Conservation (phyloP, 2,888 invertebrate genomes). For the Drosophila austrosaltans region DNA sequence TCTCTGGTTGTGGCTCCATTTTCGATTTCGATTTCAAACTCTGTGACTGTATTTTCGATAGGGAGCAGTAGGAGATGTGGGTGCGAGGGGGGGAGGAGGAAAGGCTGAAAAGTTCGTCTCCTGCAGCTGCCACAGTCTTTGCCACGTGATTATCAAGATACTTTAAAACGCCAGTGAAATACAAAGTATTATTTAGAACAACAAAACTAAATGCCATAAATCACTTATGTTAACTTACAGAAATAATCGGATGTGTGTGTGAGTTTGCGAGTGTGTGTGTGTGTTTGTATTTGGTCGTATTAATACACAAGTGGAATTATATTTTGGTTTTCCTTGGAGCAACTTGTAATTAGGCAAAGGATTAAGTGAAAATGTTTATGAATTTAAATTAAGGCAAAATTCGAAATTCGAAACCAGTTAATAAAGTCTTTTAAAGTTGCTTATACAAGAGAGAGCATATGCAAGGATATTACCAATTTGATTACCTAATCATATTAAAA, state of each 20-base stretch:
- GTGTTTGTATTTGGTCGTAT: conserved; percentile 45
- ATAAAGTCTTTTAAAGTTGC: not conserved
- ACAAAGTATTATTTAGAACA: conserved; percentile 38
- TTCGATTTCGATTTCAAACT: conserved; percentile 14
- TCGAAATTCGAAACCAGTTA: not conserved
- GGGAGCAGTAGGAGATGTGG: not conserved
- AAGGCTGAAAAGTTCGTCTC: conserved; percentile 64
- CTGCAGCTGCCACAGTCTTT: conserved; percentile 31
- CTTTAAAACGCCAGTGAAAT: conserved; percentile 37
- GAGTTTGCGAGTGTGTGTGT: conserved; percentile 26
- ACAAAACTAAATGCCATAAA: conserved; percentile 60
- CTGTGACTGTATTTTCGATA: not conserved
- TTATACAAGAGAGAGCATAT: no score
- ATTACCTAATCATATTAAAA: conserved; percentile 5
- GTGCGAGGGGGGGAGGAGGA: conserved; percentile 43
- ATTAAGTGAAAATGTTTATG: conserved; percentile 35
- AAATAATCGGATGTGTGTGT: conserved; percentile 30
- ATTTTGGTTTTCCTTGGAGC: conserved; percentile 59
- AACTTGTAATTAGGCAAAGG: conserved; percentile 55
- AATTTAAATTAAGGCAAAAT: conserved; percentile 32
- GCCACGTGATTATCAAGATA: conserved; percentile 67
- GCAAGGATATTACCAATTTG: not conserved
- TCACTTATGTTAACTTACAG: conserved; percentile 62
- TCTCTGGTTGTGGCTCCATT: conserved; percentile 9
- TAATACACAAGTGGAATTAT: conserved; percentile 75